Evolutionary conservation across 2,797 vertebrate genomes (phyloP).

Genomic region (Catharus ustulatus): DNA sequence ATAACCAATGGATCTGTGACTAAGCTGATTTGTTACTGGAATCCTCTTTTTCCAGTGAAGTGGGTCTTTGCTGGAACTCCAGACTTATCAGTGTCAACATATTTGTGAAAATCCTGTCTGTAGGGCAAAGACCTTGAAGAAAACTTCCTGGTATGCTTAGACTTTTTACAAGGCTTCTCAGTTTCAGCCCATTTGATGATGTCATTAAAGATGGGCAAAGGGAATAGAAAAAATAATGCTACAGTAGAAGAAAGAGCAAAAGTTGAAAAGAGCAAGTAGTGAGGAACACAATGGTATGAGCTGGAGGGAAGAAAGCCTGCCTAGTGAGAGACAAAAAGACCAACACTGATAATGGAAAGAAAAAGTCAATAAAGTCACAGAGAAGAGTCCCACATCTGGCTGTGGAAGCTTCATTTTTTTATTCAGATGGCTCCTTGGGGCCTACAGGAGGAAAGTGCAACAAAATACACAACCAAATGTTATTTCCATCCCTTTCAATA

Average conservation of each 20-base stretch:
- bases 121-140: background rate
- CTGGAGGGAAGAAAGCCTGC: background rate
- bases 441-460: background rate
- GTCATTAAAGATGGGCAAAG: background rate
- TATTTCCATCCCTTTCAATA: background rate
- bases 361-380: background rate
- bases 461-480: background rate
- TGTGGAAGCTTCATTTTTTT: background rate
- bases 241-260: background rate
- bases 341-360: background rate
- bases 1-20: background rate
- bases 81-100: background rate
- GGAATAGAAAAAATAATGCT: background rate
- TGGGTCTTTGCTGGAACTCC: background rate
- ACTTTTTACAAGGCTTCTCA: background rate
- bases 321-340: background rate
- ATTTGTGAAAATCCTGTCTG: background rate
- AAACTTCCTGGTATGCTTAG: background rate
- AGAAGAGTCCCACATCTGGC: background rate
- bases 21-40: background rate
- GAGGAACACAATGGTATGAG: background rate
- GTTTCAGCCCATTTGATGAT: background rate
- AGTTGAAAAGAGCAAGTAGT: background rate
- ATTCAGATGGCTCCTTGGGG: background rate
- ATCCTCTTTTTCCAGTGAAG: background rate